Percentiles rank a stretch among this genome's conserved stretches.
phyloP scores from a whole-genome alignment of 1,140 invertebrate species.

The Augochlora pura region DNA sequence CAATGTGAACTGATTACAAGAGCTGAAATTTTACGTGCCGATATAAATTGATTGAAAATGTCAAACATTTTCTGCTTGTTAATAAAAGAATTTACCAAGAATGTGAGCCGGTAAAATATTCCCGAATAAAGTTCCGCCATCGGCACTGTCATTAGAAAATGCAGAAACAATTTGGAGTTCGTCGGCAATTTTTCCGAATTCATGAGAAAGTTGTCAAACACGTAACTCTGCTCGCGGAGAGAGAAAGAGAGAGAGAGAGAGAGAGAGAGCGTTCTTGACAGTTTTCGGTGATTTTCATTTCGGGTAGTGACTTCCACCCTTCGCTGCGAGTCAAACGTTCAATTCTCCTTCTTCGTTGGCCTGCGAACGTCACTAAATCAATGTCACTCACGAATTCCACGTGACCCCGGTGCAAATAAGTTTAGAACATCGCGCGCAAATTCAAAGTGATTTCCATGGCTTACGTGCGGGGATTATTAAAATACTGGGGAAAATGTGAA shows the following conservation, averaged over 20 bases:
- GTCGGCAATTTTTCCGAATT: no score
- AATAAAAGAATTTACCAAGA: no score
- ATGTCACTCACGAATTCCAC: neutral
- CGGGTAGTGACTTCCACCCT: neutral
- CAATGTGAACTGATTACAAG: no score
- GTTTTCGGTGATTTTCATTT: neutral
- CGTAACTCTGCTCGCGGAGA: no score
- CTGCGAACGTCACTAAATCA: neutral
- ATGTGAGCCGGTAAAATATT: no score
- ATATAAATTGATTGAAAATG: no score
- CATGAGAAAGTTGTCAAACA: neutral
- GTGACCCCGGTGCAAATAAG: neutral
- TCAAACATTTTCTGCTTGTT: no score
- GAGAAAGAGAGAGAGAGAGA: no score
- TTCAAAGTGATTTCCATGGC: neutral
- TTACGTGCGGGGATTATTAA: slow-evolving; percentile 10
- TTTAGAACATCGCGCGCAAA: neutral
- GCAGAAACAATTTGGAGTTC: no score
- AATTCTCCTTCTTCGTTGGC: neutral
- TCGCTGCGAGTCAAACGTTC: neutral
- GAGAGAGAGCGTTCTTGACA: neutral
- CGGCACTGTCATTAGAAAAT: no score
- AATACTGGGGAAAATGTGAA: neutral
- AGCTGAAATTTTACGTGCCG: no score
- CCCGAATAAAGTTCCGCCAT: no score